Evolutionary conservation across 2,888 invertebrate genomes (phyloP), one percentile per base, ranked within the genome.

Genomic region (Eupithecia centaureata): DNA sequence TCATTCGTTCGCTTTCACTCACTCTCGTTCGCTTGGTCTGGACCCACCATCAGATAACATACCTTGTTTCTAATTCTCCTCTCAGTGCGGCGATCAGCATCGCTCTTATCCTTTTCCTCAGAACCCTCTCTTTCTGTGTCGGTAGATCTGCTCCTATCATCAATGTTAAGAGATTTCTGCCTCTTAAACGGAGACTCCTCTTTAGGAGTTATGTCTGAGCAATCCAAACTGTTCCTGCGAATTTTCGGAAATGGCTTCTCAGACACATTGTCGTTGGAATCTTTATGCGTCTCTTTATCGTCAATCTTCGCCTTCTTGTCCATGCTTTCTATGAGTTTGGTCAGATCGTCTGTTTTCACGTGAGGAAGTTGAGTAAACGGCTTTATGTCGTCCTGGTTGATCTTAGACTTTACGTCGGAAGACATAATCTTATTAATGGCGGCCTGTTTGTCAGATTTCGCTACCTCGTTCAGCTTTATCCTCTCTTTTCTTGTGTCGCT

Each of bases 31-130:
- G n/a, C n/a, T n/a, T n/a, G n/a, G n/a, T n/a, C n/a, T n/a, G n/a
- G n/a, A n/a, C n/a, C n/a, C n/a, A n/a, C n/a, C n/a, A n/a, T 22
- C 10, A 10, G 47, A 47, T 1, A 51, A 32, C 61, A 32, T 52
- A 95, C 95, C 93, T 95, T 95, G 86, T 95, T 95, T 76, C 95
- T 93, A 81, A 95, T 95, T 79, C 95, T 93, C 60, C 95, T 92
- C 78, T 95, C 95, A 32, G 94, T 84, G 61, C 95, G 93, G 18
- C 94, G 93, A 73, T 95, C 95, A 68, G 86, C 87, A 74, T 94
- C 94, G 71, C 82, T 82, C 74, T 87, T 89, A 30, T 94, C 94
- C 77, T 94, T 94, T 58, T 94, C 94, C 57, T 94, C 94, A 27
- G 86, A 91, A 3, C 92, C 94, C 73, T 93, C 93, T 73, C 94